A percentile compares a stretch with the other conserved stretches of the same genome.
Evolutionary conservation across 2,797 vertebrate species (phyloP).

Genomic region (Hirundo rustica): DNA sequence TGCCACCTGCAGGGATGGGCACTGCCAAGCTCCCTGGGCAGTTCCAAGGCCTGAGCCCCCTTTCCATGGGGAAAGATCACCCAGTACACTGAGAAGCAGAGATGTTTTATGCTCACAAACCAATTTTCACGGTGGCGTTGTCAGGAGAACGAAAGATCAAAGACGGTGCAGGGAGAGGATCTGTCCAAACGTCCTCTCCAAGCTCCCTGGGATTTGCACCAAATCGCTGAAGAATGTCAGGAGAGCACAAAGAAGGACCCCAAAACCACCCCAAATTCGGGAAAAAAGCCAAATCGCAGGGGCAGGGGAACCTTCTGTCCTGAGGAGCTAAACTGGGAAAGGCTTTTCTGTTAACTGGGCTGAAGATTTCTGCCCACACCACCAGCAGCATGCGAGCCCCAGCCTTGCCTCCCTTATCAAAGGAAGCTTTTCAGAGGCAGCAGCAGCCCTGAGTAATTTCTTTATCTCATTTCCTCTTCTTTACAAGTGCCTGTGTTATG

Average conservation of each 20-base stretch:
- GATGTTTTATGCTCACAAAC: not conserved
- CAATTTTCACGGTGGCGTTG: not conserved
- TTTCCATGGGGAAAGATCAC: not conserved
- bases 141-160: not conserved
- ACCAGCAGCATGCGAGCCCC: not conserved
- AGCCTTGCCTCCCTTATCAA: not conserved
- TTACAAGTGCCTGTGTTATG: not conserved
- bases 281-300: not conserved
- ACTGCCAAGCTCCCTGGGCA: not conserved
- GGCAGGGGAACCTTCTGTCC: not conserved
- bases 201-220: not conserved
- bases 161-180: not conserved
- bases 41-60: rapidly evolving
- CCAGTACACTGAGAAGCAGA: not conserved
- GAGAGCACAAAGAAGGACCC: not conserved
- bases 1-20: not conserved
- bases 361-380: not conserved
- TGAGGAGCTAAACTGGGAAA: not conserved
- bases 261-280: not conserved
- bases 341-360: not conserved
- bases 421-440: not conserved
- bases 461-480: not conserved
- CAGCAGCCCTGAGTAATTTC: not conserved
- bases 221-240: not conserved
- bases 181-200: not conserved